Evolutionary conservation across 2,888 invertebrate species (phyloP).

Genomic region (Cephus spinipes): DNA sequence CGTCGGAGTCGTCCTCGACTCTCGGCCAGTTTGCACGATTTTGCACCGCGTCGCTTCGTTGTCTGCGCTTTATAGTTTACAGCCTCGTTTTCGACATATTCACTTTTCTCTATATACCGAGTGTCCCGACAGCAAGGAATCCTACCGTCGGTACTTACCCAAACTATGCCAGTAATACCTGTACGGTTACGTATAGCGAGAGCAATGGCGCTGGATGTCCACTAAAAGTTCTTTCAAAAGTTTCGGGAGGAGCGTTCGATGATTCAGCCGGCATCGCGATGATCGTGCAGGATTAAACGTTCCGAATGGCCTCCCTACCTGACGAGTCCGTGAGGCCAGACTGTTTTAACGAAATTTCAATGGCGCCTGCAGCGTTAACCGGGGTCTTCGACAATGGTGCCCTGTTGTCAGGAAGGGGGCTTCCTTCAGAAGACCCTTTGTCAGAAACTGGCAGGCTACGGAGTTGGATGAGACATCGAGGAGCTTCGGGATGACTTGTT

Average conservation of each 20-base stretch:
- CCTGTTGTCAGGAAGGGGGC: slow-evolving; percentile 54
- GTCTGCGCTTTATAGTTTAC: neutral
- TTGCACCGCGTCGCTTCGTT: neutral
- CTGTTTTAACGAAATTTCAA: slow-evolving; percentile 50
- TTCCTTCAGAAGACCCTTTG: slow-evolving; percentile 49
- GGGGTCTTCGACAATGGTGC: slow-evolving; percentile 50
- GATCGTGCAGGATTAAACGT: neutral
- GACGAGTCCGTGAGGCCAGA: slow-evolving; percentile 21
- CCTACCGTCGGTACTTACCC: neutral
- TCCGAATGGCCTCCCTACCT: neutral
- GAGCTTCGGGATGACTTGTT: slow-evolving; percentile 54
- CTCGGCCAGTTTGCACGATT: slow-evolving; percentile 3
- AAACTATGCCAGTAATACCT: neutral
- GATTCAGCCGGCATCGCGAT: neutral
- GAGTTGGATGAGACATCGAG: slow-evolving; percentile 39
- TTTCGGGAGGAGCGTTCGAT: neutral
- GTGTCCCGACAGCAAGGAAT: too few species aligned
- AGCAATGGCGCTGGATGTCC: neutral
- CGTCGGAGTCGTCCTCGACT: neutral
- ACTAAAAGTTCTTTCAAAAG: neutral
- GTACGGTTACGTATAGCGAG: neutral
- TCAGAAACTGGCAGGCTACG: slow-evolving; percentile 32
- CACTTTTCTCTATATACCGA: neutral
- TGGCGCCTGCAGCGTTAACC: slow-evolving; percentile 42
- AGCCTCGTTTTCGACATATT: neutral